A percentile compares a stretch with the other conserved stretches of the same genome.
These are phyloP conservation scores for Pseudomugil tenellus DNA, from an alignment of 2,797 vertebrate species.

Conservation along the genomic window DNA sequence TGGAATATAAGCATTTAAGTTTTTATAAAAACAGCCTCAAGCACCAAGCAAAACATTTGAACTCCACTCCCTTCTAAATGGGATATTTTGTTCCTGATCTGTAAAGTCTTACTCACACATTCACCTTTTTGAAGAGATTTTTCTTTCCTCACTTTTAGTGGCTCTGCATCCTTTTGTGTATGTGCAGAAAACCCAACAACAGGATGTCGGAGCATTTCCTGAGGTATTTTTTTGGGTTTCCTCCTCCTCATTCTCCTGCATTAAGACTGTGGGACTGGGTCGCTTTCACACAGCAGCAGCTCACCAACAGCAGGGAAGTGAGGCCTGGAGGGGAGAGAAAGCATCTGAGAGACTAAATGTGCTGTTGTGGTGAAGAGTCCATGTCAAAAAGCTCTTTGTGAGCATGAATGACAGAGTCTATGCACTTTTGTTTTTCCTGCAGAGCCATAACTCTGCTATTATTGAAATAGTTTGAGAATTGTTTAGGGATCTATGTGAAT, in stretches of 20 bases:
- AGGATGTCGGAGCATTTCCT: conserved; percentile 67
- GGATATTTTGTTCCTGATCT: conserved; percentile 12
- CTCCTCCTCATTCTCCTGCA: conserved; percentile 24
- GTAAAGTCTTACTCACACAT: conserved; percentile 8
- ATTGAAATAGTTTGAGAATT: conserved; percentile 51
- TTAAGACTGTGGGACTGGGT: conserved; percentile 13
- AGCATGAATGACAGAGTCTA: conserved; percentile 11
- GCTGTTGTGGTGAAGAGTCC: conserved; percentile 16
- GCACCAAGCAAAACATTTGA: background rate
- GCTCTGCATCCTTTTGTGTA: conserved; percentile 35
- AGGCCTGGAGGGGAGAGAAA: conserved; percentile 2
- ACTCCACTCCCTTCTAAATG: background rate
- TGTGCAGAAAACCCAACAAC: conserved; percentile 55
- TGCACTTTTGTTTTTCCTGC: conserved; percentile 40
- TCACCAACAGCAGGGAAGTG: conserved; percentile 5
- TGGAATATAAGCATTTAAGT: no score
- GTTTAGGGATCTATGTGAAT: conserved; percentile 29
- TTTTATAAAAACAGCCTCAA: background rate
- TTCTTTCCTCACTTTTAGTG: conserved; percentile 27
- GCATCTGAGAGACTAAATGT: conserved; percentile 14
- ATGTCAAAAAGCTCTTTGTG: conserved; percentile 7
- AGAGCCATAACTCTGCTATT: conserved; percentile 29
- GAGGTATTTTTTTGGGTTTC: conserved; percentile 50
- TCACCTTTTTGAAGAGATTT: conserved; percentile 35
- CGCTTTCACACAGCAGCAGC: conserved; percentile 22